Conservation (phyloP, 2,797 vertebrate species). For the Naso thynnoides region DNA sequence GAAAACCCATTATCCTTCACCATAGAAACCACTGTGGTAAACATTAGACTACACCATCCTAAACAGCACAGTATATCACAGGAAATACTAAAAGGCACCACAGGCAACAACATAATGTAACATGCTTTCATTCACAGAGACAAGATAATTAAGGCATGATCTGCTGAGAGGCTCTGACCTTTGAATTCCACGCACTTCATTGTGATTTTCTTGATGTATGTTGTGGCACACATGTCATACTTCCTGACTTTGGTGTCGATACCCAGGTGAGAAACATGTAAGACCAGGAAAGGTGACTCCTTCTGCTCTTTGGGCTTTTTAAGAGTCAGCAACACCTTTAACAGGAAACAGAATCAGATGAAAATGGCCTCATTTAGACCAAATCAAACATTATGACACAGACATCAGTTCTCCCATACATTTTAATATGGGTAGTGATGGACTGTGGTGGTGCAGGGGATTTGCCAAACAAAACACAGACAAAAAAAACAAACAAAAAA, state of each 20-base stretch:
- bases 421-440: too few relatives aligned
- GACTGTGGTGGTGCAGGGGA: too few relatives aligned
- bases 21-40: not conserved
- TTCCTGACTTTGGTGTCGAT: conserved; percentile 87
- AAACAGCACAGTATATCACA: not conserved
- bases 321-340: conserved; percentile 89
- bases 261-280: conserved; percentile 90
- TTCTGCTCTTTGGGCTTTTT: conserved; percentile 82
- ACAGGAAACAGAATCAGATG: not conserved
- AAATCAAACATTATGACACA: too few relatives aligned
- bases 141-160: not conserved
- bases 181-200: conserved; percentile 90
- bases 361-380: too few relatives aligned
- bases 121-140: not conserved
- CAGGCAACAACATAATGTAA: not conserved
- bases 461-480: too few relatives aligned
- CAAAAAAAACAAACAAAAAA: too few relatives aligned
- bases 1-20: not conserved
- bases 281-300: conserved; percentile 85
- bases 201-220: conserved; percentile 89
- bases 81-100: not conserved
- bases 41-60: too few relatives aligned
- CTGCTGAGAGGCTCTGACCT: conserved; percentile 80
- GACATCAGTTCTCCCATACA: too few relatives aligned
- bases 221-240: conserved; percentile 86